Conservation (phyloP, 2,113 vertebrate genomes). For the Azemiops feae region DNA sequence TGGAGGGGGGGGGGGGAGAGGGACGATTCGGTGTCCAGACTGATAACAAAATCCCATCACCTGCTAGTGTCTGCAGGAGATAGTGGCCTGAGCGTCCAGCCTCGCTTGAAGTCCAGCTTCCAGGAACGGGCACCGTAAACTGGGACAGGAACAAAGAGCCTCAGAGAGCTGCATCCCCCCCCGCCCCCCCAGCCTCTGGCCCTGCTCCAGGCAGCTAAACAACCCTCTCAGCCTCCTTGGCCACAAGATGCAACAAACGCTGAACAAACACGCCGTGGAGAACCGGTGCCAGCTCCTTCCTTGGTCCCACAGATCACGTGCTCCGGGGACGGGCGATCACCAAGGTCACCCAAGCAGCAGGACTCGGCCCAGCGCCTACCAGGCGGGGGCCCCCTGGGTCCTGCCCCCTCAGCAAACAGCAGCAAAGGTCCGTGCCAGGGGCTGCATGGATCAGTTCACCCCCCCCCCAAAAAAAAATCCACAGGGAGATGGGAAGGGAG, state of each 20-base stretch:
- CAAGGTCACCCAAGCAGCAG: constrained; percentile 45
- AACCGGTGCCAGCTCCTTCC: constrained; percentile 24
- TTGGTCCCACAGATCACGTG: constrained; percentile 33
- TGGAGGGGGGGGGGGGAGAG: background rate
- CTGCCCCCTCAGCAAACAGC: background rate
- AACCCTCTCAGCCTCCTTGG: constrained; percentile 48
- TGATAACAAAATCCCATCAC: background rate
- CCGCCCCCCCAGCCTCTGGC: constrained; percentile 46
- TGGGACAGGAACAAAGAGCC: constrained; percentile 47
- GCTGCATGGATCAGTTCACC: background rate
- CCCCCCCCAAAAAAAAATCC: background rate
- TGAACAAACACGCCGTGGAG: constrained; percentile 57
- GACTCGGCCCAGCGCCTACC: background rate
- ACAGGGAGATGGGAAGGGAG: background rate
- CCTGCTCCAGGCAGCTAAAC: constrained; percentile 42
- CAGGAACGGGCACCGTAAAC: background rate
- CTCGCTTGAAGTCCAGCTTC: background rate
- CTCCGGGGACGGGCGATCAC: constrained; percentile 34
- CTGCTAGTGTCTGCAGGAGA: background rate
- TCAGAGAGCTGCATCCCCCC: constrained; percentile 59
- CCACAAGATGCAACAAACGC: constrained; percentile 46
- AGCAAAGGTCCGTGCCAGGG: background rate
- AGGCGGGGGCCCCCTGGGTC: background rate
- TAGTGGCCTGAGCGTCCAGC: background rate
- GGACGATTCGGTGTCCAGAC: background rate